These are phyloP conservation scores for Sebastes glaucus DNA, from an alignment of 2,797 vertebrate genomes.

Conservation along the genomic window DNA sequence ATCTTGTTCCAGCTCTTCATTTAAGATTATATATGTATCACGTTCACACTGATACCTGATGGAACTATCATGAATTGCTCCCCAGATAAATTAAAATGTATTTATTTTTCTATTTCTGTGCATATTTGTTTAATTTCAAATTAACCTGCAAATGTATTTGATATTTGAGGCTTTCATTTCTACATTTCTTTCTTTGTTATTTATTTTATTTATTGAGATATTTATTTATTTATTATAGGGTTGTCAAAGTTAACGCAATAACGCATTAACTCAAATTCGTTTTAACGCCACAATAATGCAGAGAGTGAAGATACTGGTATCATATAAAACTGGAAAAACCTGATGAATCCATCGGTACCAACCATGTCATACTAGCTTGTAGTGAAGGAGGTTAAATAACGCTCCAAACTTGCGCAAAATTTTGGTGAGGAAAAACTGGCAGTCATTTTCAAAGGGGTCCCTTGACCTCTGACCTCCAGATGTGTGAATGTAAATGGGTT, in stretches of 20 bases:
- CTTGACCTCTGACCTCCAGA: no score
- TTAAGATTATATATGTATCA: background rate
- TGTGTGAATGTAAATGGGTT: fast-evolving
- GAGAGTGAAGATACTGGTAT: no score
- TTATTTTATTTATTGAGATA: background rate
- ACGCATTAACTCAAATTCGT: no score
- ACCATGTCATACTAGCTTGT: no score
- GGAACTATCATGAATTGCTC: background rate
- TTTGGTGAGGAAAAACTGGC: no score
- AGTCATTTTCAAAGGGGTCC: no score
- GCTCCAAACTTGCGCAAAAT: no score
- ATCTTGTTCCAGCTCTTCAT: background rate
- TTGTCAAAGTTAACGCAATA: no score
- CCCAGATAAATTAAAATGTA: no score
- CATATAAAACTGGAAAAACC: no score
- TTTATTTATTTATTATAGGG: background rate
- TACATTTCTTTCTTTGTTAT: background rate
- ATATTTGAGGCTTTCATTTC: background rate
- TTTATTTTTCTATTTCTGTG: background rate
- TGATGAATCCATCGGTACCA: no score
- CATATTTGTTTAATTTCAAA: background rate
- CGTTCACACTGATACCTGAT: background rate
- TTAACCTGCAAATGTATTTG: background rate
- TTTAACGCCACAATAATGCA: no score
- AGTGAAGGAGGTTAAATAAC: fast-evolving